Percentiles rank a stretch among this genome's conserved stretches.
phyloP scores from a whole-genome alignment of 2,797 vertebrate species.

The Yasuhikotakia modesta region DNA sequence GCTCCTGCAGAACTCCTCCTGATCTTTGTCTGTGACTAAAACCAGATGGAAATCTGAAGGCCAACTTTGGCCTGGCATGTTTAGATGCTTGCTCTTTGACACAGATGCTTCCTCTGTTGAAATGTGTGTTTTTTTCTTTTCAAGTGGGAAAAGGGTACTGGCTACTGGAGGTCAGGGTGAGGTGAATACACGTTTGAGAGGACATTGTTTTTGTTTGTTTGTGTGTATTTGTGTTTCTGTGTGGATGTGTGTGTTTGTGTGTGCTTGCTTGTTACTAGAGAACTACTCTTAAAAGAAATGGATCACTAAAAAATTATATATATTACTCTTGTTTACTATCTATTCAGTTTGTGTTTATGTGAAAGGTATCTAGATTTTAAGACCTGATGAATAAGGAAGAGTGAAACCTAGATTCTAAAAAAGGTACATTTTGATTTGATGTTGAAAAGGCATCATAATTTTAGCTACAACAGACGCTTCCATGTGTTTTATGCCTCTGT shows the following conservation, averaged over 20 bases:
- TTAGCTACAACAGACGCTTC: neutral
- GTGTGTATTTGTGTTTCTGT: no score
- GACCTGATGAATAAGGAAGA: neutral
- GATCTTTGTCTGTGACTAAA: conserved; percentile 21
- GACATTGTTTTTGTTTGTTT: neutral
- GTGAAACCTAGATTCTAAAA: neutral
- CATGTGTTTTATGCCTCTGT: neutral
- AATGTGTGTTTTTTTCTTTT: conserved; percentile 63
- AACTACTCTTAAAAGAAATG: no score
- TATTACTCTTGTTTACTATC: no score
- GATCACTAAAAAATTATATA: no score
- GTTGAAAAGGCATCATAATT: neutral
- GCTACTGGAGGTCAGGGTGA: neutral
- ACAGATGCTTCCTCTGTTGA: conserved; percentile 68
- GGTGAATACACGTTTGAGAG: neutral
- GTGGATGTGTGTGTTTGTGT: no score
- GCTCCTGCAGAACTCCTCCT: conserved; percentile 14
- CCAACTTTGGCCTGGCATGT: conserved; percentile 49
- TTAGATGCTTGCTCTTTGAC: conserved; percentile 56
- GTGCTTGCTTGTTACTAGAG: no score
- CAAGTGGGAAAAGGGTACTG: conserved; percentile 57
- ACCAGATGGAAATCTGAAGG: conserved; percentile 61
- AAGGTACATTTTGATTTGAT: neutral
- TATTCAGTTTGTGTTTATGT: no score
- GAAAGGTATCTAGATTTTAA: no score